Evolutionary conservation across 2,797 vertebrate genomes (phyloP).

Genomic region (Sebastes trivittatus): DNA sequence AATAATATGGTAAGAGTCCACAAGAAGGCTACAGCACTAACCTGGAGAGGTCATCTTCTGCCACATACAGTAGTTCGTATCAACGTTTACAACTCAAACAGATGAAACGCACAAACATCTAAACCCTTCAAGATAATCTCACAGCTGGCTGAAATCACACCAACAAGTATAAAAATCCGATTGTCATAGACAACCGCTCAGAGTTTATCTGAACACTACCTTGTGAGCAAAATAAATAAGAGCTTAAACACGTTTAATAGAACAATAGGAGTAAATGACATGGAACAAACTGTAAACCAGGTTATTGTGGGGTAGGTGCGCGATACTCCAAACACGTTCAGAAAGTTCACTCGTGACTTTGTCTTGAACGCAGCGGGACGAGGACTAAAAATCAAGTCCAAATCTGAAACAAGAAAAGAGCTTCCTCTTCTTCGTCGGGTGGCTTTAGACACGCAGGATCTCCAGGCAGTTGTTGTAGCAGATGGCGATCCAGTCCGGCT

Average conservation of each 20-base stretch:
- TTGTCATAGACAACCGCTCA: constrained; percentile 19
- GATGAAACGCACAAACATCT: constrained; percentile 52
- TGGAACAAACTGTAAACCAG: constrained; percentile 64
- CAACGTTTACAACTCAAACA: constrained; percentile 36
- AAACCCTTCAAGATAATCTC: constrained; percentile 56
- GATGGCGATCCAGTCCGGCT: constrained; percentile 99
- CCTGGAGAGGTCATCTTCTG: constrained; percentile 40
- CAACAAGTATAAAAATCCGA: constrained; percentile 39
- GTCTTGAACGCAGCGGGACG: constrained; percentile 23
- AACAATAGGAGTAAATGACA: constrained; percentile 28
- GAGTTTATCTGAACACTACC: constrained; percentile 47
- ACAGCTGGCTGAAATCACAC: constrained; percentile 58
- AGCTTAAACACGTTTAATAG: constrained; percentile 54
- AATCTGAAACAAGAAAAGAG: constrained; percentile 23
- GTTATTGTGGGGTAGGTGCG: constrained; percentile 48
- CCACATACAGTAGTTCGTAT: constrained; percentile 24
- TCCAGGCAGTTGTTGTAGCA: constrained; percentile 99
- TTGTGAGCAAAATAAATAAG: constrained; percentile 76
- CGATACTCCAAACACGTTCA: constrained; percentile 39
- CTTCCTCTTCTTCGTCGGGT: neutral
- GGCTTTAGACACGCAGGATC: constrained; percentile 92
- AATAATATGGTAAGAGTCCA: constrained; percentile 41
- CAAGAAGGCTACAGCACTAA: constrained; percentile 45
- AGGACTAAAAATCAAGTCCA: constrained; percentile 54
- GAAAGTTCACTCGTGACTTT: constrained; percentile 52